Evolutionary conservation across 2,113 vertebrate species (phyloP).

Genomic region (Ictalurus furcatus): DNA sequence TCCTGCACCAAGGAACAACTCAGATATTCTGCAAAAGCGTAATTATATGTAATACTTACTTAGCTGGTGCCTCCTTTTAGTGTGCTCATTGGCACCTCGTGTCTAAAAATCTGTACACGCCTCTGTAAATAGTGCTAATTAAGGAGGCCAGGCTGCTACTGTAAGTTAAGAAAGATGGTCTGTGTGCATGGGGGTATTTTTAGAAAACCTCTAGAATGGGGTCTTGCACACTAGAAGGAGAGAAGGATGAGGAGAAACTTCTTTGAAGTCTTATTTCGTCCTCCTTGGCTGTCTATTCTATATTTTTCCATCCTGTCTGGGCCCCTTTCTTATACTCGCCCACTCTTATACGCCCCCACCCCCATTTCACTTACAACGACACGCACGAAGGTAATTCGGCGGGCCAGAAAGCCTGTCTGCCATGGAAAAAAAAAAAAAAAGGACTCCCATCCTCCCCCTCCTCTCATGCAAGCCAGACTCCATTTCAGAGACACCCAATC

Average conservation of each 20-base stretch:
- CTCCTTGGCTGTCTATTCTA: slow-evolving; percentile 13
- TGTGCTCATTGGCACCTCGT: background rate
- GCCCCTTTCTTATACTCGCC: slow-evolving; percentile 20
- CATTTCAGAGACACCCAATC: slow-evolving; percentile 65
- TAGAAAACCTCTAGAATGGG: slow-evolving; percentile 17
- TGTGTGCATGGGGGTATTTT: slow-evolving; percentile 8
- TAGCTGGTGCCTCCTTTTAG: background rate
- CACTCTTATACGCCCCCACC: background rate
- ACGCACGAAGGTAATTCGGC: slow-evolving; percentile 66
- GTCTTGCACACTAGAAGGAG: slow-evolving; percentile 7
- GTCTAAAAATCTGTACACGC: background rate
- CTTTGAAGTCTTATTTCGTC: slow-evolving; percentile 14
- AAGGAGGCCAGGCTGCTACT: background rate
- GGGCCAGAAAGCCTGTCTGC: slow-evolving; percentile 72
- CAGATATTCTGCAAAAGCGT: background rate
- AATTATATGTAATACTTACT: background rate
- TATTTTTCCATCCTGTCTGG: slow-evolving; percentile 22
- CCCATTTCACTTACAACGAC: slow-evolving; percentile 55
- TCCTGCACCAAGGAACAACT: background rate
- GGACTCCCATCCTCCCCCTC: slow-evolving; percentile 52
- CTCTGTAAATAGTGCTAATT: background rate
- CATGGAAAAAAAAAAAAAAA: slow-evolving; percentile 50
- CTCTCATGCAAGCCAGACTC: slow-evolving; percentile 58
- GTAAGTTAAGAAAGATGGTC: slow-evolving; percentile 5
- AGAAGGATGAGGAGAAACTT: slow-evolving; percentile 32